Evolutionary conservation across 2,113 vertebrate genomes (phyloP), one percentile per base, ranked within the genome.

Genomic region (Clupea harengus): DNA sequence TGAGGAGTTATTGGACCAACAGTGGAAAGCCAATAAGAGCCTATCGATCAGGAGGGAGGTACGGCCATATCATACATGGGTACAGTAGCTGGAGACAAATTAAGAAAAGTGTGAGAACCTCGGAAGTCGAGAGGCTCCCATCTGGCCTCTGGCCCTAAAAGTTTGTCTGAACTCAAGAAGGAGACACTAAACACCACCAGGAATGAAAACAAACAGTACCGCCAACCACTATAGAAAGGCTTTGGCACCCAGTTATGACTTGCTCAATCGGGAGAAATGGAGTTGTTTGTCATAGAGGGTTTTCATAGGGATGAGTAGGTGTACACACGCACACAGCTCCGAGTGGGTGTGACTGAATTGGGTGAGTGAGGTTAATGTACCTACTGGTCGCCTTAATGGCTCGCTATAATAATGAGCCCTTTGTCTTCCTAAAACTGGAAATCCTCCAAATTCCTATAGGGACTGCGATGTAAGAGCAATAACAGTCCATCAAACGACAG

Each of bases 361-460:
- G 81, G 15, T 54, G 44, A 84, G 44, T 83, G 90, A 93, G 92
- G 92, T 91, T 92, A 93, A 91, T 93, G 92, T 91, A 92, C 93
- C 92, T 93, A 93, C 93, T 93, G 18, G 89, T 89, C 90, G 88
- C 88, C 82, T 90, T 88, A 91, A 92, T 89, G 93, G 92, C 91
- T 92, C 91, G 92, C 91, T 92, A 93, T 93, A 91, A 92, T 90
- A 93, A 93, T 94, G 93, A 95, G 92, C 87, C 93, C 92, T 92
- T 92, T 95, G 90, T 95, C 93, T 92, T 83, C 95, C 95, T 93
- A 95, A 94, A 95, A 95, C 84, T 95, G 93, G 94, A 94, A 94
- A 85, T 89, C 86, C 91, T 93, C 92, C 92, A 94, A 92, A 95
- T 95, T 94, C 94, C 94, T 94, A 93, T 91, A 92, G 92, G 93